Conservation (phyloP, 2,797 vertebrate genomes). For the Denticeps clupeoides region DNA sequence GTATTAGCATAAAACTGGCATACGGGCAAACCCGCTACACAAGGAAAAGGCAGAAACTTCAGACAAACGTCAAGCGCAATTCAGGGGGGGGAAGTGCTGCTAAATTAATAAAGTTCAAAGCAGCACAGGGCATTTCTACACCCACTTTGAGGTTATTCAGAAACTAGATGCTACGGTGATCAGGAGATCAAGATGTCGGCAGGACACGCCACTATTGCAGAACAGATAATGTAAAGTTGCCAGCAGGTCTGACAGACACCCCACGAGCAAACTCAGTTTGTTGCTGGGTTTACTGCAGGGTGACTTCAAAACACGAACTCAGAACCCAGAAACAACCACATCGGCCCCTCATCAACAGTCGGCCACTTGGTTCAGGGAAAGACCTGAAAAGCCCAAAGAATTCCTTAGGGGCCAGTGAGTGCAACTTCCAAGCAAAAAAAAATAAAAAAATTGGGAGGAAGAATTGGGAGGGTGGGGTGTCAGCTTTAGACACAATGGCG, state of each 20-base stretch:
- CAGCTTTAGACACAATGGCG: not conserved
- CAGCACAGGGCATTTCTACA: constrained; percentile 6
- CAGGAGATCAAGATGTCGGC: constrained; percentile 35
- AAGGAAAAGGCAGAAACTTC: constrained; percentile 34
- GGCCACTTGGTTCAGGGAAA: no score
- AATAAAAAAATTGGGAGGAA: not conserved
- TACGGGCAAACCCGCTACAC: constrained; percentile 32
- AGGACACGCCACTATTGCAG: constrained; percentile 34
- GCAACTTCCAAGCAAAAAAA: no score
- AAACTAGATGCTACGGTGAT: constrained; percentile 28
- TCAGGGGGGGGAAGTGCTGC: constrained; percentile 21
- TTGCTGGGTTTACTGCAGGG: no score
- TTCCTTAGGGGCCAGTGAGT: no score
- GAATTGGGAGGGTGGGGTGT: not conserved
- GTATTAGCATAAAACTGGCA: constrained; percentile 27
- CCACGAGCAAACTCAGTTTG: constrained; percentile 35
- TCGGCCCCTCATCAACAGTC: no score
- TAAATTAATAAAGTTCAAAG: constrained; percentile 46
- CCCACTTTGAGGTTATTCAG: constrained; percentile 15
- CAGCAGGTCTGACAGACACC: constrained; percentile 35
- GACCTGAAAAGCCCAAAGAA: no score
- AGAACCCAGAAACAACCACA: constrained; percentile 29
- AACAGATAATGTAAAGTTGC: constrained; percentile 36
- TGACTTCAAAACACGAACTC: no score
- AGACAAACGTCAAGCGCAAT: constrained; percentile 41